Evolutionary conservation across 2,888 invertebrate species (phyloP), one percentile per base, ranked within the genome.

Genomic region (Brenthis ino): DNA sequence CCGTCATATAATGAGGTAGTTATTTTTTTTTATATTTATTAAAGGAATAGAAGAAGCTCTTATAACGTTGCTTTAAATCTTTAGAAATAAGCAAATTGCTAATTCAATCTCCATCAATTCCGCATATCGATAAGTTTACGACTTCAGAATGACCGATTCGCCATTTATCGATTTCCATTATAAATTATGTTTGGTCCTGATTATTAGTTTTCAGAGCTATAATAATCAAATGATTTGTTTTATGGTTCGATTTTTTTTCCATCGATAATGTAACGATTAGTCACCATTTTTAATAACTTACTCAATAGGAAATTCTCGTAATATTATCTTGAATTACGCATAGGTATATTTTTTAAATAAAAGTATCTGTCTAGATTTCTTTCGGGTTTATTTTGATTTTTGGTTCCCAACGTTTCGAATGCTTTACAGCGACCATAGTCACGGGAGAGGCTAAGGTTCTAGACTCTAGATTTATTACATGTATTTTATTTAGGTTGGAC

Each of bases 111-210:
- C 28, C 50, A 60, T 60, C 50, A 33, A 63, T 63, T 65, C 60
- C 67, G 67, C 57, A 54, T 69, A 70, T 72, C 67, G 70, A 70
- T 67, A 56, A 33, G 58, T 67, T 67, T 67, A 67, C 67, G 67
- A 67, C 60, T 50, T 16, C 60, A n/a, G 56, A 70, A 53, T 56
- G 43, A 56, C 64, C 57, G 24, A 57, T 64, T 64, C 57, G 69
- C 76, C 76, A 77, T 82, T 73, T 82, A 80, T 81, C 81, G 83
- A 57, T 80, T 80, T 78, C 77, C 74, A 77, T 77, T 76, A 71
- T 68, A 77, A 79, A 70, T 43, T 71, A 78, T 84, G 84, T 85
- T 85, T 81, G 84, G 81, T 80, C 84, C 82, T 70, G 77, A 79
- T 53, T 37, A 63, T 63, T 53, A 63, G 51, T 53, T 53, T 37